phyloP scores from a whole-genome alignment of 2,888 invertebrate species.

The Pinctada fucata region DNA sequence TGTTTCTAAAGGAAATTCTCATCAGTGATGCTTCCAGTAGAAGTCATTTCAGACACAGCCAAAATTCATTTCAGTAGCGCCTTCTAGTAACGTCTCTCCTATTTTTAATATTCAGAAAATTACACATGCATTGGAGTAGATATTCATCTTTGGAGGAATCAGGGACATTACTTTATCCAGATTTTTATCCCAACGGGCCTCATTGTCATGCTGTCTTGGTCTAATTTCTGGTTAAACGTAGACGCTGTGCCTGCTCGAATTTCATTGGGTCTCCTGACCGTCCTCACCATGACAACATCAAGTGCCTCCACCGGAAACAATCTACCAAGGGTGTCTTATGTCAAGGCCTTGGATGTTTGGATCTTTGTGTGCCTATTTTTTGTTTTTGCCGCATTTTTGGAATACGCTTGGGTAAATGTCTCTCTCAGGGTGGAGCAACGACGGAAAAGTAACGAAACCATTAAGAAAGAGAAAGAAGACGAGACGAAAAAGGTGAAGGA shows the following conservation, averaged over 20 bases:
- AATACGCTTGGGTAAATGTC: slow-evolving; percentile 98
- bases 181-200: slow-evolving; percentile 43
- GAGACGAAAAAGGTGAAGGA: background rate
- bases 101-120: slow-evolving; percentile 16
- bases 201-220: slow-evolving; percentile 45
- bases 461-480: background rate
- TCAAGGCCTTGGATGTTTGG: slow-evolving; percentile 80
- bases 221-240: slow-evolving; percentile 45
- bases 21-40: no score
- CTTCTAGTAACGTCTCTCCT: background rate
- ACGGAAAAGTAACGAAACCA: background rate
- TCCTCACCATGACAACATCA: slow-evolving; percentile 51
- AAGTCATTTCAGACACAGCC: no score
- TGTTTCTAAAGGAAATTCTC: no score
- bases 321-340: slow-evolving; percentile 44
- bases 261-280: slow-evolving; percentile 46
- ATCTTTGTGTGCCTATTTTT: slow-evolving; percentile 97
- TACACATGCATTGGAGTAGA: slow-evolving; percentile 19
- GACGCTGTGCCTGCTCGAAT: slow-evolving; percentile 48
- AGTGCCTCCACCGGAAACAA: slow-evolving; percentile 26
- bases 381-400: slow-evolving; percentile 96
- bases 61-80: no score
- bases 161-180: slow-evolving; percentile 43
- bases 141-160: slow-evolving; percentile 32
- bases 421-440: slow-evolving; percentile 82